These are phyloP conservation scores for Hoplodrina blanda DNA, from an alignment of 2,888 invertebrate species.

Conservation along the genomic window DNA sequence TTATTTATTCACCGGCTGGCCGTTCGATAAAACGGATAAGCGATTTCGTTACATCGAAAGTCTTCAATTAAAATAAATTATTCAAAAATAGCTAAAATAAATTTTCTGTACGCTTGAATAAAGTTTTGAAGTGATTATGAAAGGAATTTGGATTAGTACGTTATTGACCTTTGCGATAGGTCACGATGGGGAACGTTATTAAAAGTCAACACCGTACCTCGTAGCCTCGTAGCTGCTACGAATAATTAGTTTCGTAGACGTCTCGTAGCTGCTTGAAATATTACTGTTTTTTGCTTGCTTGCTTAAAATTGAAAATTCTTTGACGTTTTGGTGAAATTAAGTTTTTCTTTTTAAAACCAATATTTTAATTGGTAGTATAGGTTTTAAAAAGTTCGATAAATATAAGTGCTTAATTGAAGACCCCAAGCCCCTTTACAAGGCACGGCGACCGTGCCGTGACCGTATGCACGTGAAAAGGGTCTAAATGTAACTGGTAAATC, in stretches of 20 bases:
- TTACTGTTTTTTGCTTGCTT: slow-evolving; percentile 35
- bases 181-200: slow-evolving; percentile 53
- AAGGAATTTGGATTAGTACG: slow-evolving; percentile 40
- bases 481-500: not conserved
- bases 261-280: slow-evolving; percentile 47
- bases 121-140: slow-evolving; percentile 42
- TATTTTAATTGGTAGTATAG: not conserved
- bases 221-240: slow-evolving; percentile 53
- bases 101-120: slow-evolving; percentile 22
- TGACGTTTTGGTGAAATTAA: slow-evolving; percentile 17
- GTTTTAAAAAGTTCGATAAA: not conserved
- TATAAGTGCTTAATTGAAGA: not conserved
- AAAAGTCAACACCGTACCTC: slow-evolving; percentile 59
- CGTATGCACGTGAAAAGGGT: too few relatives aligned
- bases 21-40: not conserved
- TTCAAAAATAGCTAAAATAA: slow-evolving; percentile 22
- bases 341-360: not conserved
- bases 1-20: not conserved
- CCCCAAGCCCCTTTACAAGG: too few relatives aligned
- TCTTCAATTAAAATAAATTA: slow-evolving; percentile 14
- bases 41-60: not conserved
- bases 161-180: slow-evolving; percentile 55
- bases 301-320: slow-evolving; percentile 21
- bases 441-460: too few relatives aligned
- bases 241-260: slow-evolving; percentile 54